A percentile compares a stretch with the other conserved stretches of the same genome.
These are phyloP conservation scores for Myotis planiceps DNA, from an alignment of 2,797 vertebrate species.

Conservation along the genomic window DNA sequence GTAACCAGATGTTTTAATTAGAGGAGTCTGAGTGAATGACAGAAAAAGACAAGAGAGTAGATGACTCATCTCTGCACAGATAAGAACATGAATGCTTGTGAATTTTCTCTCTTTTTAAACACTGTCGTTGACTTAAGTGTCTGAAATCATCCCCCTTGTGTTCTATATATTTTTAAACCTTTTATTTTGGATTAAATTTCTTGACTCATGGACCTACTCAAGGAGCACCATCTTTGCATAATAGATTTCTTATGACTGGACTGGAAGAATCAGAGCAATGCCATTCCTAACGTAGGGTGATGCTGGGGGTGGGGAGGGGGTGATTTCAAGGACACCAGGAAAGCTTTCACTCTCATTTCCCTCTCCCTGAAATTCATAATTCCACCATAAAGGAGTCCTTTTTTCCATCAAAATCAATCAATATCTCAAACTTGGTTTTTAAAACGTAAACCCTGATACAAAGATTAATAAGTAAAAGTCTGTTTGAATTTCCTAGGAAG, in stretches of 20 bases:
- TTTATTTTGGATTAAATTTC: neutral
- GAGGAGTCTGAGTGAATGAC: neutral
- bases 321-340: neutral
- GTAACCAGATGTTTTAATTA: slow-evolving; percentile 25
- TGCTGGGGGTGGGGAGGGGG: too few species aligned
- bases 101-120: neutral
- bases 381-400: neutral
- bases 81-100: neutral
- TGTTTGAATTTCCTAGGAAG: neutral
- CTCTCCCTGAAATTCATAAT: neutral
- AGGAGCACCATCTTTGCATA: neutral
- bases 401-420: neutral
- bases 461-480: neutral
- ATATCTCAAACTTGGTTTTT: neutral
- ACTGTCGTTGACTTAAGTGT: neutral
- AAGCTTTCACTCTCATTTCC: neutral
- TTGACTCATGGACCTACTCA: neutral
- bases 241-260: neutral
- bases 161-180: neutral
- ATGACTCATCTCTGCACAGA: neutral
- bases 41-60: neutral
- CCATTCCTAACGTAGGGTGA: fast-evolving
- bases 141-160: neutral
- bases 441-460: neutral
- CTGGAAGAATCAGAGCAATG: neutral